phyloP scores from a whole-genome alignment of 2,888 invertebrate genomes.

The Lasioglossum calceatum region DNA sequence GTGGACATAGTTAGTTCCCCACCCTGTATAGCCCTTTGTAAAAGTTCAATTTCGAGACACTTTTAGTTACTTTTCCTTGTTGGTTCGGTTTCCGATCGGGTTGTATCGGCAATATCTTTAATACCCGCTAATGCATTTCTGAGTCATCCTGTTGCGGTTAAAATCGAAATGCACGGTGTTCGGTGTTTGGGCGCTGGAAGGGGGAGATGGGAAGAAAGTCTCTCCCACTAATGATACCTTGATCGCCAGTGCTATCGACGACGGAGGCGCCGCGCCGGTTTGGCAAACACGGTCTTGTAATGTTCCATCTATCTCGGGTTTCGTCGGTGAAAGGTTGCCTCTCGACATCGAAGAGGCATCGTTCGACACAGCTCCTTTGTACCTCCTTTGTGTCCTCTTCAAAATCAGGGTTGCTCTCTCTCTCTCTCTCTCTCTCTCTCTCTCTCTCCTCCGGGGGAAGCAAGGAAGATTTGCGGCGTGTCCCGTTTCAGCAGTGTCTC shows the following conservation, averaged over 20 bases:
- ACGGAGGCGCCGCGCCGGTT: constrained; percentile 12
- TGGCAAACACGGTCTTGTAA: constrained; percentile 38
- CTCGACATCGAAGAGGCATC: constrained; percentile 40
- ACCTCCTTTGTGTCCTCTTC: constrained; percentile 15
- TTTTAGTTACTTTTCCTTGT: background rate
- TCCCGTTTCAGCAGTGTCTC: constrained; percentile 22
- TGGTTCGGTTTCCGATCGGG: background rate
- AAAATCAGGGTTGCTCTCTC: constrained; percentile 18
- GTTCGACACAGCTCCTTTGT: constrained; percentile 26
- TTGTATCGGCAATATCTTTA: constrained; percentile 1
- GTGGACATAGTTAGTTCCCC: too few species aligned
- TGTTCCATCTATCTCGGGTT: constrained; percentile 39
- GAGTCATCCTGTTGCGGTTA: background rate
- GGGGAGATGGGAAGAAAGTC: background rate
- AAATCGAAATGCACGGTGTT: constrained; percentile 2
- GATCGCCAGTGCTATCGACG: constrained; percentile 31
- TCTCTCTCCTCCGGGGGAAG: background rate
- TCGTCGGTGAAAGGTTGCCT: constrained; percentile 44
- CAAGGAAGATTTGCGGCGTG: constrained; percentile 30
- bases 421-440: too few species aligned
- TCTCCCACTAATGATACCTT: constrained; percentile 26
- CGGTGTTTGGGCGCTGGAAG: background rate
- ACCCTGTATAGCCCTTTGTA: background rate
- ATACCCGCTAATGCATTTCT: background rate
- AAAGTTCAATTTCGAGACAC: background rate